phyloP scores from a whole-genome alignment of 2,113 vertebrate species.

The Entelurus aequoreus region DNA sequence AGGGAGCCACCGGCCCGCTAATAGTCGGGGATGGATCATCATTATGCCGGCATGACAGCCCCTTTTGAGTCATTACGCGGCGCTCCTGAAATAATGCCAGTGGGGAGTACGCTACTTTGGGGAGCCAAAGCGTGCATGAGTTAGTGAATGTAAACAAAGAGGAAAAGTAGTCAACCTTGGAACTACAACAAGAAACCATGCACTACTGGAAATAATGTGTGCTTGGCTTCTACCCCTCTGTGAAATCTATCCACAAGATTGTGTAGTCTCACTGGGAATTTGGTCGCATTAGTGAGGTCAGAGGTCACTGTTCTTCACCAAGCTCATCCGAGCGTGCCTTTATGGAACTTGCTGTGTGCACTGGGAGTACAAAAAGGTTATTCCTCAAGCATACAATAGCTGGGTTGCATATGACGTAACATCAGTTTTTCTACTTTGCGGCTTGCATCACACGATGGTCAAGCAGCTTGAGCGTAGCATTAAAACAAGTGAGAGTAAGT shows the following conservation, averaged over 20 bases:
- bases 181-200: not conserved
- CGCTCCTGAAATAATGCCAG: slow-evolving; percentile 21
- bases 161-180: slow-evolving; percentile 3
- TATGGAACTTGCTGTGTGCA: not conserved
- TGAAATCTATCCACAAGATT: no score
- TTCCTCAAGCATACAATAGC: no score
- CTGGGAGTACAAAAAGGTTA: no score
- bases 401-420: no score
- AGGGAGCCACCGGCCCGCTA: slow-evolving; percentile 47
- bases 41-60: slow-evolving; percentile 57
- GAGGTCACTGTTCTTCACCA: no score
- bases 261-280: no score
- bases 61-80: slow-evolving; percentile 37
- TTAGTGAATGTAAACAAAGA: slow-evolving; percentile 20
- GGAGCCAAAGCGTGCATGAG: slow-evolving; percentile 21
- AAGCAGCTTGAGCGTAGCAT: no score
- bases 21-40: slow-evolving; percentile 60
- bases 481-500: no score
- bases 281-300: no score
- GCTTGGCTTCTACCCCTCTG: no score
- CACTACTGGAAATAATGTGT: not conserved
- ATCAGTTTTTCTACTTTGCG: no score
- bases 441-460: no score
- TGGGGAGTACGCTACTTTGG: slow-evolving; percentile 22
- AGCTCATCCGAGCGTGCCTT: not conserved